Evolutionary conservation across 2,888 invertebrate species (phyloP).

Genomic region (Eutolmus rufibarbis): DNA sequence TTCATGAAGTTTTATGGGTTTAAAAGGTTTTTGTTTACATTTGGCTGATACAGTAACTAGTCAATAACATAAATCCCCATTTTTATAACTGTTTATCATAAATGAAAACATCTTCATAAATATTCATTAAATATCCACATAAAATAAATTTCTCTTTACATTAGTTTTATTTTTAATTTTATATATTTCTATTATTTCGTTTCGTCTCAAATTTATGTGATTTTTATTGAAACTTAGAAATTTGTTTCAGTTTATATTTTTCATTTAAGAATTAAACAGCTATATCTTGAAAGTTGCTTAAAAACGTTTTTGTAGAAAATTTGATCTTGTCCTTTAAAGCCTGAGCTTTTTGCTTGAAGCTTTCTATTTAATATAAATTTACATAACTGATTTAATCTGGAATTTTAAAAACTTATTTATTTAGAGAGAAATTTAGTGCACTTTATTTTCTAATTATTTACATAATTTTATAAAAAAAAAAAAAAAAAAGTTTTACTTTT

Average conservation of each 20-base stretch:
- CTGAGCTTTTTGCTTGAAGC: conserved; percentile 34
- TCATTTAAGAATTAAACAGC: neutral
- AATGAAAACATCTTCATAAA: conserved; percentile 15
- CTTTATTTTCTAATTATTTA: neutral
- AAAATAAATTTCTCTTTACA: neutral
- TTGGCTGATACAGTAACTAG: neutral
- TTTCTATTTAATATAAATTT: conserved; percentile 19
- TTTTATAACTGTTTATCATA: conserved; percentile 6
- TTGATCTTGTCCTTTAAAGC: conserved; percentile 26
- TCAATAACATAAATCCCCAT: conserved; percentile 18
- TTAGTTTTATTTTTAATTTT: neutral
- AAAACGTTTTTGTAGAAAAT: conserved; percentile 22
- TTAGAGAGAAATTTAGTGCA: neutral
- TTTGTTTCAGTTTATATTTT: neutral
- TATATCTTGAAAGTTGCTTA: conserved; percentile 1
- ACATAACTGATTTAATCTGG: neutral
- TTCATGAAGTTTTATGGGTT: neutral
- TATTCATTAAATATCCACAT: conserved; percentile 18
- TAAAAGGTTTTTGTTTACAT: conserved; percentile 44
- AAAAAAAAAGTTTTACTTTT: neutral
- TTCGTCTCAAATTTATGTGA: neutral
- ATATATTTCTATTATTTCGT: neutral
- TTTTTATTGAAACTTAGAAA: neutral
- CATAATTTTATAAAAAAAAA: neutral
- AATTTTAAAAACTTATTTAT: neutral